Base-by-base conservation (phyloP, 2,888 invertebrate genomes). In the Drosophila leonis region DNA sequence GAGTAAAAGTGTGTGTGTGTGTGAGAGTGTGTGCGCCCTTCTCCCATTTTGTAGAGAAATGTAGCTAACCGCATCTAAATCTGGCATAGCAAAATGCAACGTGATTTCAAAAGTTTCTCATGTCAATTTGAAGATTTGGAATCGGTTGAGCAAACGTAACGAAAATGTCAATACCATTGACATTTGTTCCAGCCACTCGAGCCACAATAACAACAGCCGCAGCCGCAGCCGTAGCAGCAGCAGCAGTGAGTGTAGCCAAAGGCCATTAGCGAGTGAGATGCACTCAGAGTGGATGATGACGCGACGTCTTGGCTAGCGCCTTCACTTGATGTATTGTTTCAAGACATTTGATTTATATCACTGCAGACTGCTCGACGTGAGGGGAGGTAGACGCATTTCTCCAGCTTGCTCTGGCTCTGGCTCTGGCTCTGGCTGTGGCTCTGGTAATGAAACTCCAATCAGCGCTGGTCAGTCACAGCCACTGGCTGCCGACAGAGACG, bases 121-220 rank as follows among this genome's bases (percentile, higher is more conserved):
- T 88, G 88, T 86, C 88, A 88, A 84, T 88, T 78, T 75, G 60
- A 75, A 75, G 76, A 83, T 80, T 78, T 70, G 67, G 74, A 75
- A 83, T 75, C 76, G 46, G 59, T 77, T 65, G 51, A 65, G 65
- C 57, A 57, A 78, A 78, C 78, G 78, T 77, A 80, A 78, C 83
- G 71, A 79, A 85, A 81, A 88, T 87, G 88, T 89, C 88, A 89
- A 89, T 83, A 89, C 70, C 89, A 82, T 84, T 88, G 88, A 86
- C 88, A 88, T 84, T 87, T 88, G 78, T 71, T 76, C 72, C 83
- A 72, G 37, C 60, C 70, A 69, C 76, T 76, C 69, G 59, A 65
- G 18, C 35, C 46, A 55, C 52, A 69, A 44, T 64, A 52, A 13
- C 49, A 73, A 49, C 52, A 55, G 15, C 24, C 24, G 13, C 44